Evolutionary conservation across 2,113 vertebrate species (phyloP).

Genomic region (Protomyctophum bolini): DNA sequence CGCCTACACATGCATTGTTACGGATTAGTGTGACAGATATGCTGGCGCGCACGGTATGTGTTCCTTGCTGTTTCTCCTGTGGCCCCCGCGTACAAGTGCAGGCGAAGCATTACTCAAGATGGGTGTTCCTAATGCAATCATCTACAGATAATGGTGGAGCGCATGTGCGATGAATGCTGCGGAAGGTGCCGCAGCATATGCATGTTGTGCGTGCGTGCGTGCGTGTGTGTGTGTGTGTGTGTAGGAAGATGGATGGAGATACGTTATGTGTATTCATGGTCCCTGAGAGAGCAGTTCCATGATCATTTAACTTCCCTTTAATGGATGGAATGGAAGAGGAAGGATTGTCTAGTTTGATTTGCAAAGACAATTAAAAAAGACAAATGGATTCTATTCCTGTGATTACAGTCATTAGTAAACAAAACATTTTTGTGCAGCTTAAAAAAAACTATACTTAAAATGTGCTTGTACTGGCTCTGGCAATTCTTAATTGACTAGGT

Average conservation of each 20-base stretch:
- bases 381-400: too few relatives aligned
- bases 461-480: too few relatives aligned
- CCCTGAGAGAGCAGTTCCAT: conserved; percentile 46
- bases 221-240: background rate
- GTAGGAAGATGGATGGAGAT: conserved; percentile 4
- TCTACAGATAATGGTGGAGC: conserved; percentile 50
- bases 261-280: conserved; percentile 29
- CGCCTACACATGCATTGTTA: conserved; percentile 39
- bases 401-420: too few relatives aligned
- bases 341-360: conserved; percentile 22
- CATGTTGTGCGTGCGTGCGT: background rate
- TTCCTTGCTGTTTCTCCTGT: conserved; percentile 18
- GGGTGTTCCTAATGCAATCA: conserved; percentile 55
- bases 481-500: too few relatives aligned
- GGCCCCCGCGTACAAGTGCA: conserved; percentile 46
- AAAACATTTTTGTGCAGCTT: too few relatives aligned
- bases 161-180: conserved; percentile 9
- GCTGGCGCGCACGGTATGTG: conserved; percentile 31
- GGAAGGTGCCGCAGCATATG: conserved; percentile 18
- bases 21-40: conserved; percentile 57
- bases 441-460: too few relatives aligned
- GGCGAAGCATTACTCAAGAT: conserved; percentile 64
- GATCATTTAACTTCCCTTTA: conserved; percentile 46
- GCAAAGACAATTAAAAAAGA: too few relatives aligned
- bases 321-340: conserved; percentile 31